These are phyloP conservation scores for Martes martes DNA, from an alignment of 2,113 vertebrate species.

Conservation along the genomic window DNA sequence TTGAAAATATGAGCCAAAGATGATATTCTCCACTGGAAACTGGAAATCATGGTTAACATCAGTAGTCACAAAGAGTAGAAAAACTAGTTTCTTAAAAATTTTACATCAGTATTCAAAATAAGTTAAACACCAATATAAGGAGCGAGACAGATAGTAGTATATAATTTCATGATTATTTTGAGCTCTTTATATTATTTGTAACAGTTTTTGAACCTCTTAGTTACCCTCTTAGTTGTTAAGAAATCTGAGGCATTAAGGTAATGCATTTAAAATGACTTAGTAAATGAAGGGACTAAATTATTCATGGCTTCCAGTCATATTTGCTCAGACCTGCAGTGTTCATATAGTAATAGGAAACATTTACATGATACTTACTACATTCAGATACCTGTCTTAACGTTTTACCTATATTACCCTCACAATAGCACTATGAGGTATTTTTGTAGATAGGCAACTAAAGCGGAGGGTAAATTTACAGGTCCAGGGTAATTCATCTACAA, in stretches of 20 bases:
- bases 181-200: not conserved
- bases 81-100: not conserved
- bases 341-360: not conserved
- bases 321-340: constrained; percentile 21
- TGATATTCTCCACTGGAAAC: not conserved
- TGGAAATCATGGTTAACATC: not conserved
- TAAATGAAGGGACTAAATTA: constrained; percentile 46
- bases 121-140: not conserved
- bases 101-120: not conserved
- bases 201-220: not conserved
- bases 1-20: not conserved
- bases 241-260: not conserved
- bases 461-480: not conserved
- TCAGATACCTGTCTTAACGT: not conserved
- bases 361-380: not conserved
- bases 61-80: not conserved
- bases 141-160: not conserved
- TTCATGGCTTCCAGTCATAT: constrained; percentile 1
- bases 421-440: not conserved
- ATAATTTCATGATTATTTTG: not conserved
- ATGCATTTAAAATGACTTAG: constrained; percentile 39
- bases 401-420: not conserved
- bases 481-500: not conserved
- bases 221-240: not conserved
- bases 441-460: constrained; percentile 7